These are phyloP conservation scores for Magallana angulata DNA, from an alignment of 1,140 invertebrate species.

Conservation along the genomic window DNA sequence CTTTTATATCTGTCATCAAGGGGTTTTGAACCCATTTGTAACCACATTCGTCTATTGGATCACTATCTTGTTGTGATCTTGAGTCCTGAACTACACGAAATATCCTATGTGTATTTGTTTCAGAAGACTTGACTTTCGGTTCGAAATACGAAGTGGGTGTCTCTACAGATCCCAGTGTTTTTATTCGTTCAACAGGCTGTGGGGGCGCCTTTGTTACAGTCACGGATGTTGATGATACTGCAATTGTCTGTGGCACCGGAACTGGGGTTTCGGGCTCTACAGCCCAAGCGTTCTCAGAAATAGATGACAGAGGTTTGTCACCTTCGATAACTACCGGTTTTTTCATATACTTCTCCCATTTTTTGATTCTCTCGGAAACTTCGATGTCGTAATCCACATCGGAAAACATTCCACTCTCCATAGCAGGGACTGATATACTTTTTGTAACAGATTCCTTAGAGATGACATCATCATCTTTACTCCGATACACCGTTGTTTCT, in stretches of 20 bases:
- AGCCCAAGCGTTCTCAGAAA: conserved; percentile 49
- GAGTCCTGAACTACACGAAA: conserved; percentile 71
- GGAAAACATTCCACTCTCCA: conserved; percentile 74
- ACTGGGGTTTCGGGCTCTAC: conserved; percentile 52
- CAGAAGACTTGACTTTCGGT: conserved; percentile 66
- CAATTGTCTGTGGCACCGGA: conserved; percentile 37
- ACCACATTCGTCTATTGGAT: background rate
- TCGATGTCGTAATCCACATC: conserved; percentile 77
- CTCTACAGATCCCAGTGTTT: background rate
- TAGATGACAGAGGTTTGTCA: conserved; percentile 49
- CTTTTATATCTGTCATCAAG: background rate
- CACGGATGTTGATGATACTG: conserved; percentile 58
- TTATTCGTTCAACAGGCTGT: conserved; percentile 20
- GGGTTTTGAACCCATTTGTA: background rate
- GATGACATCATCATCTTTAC: background rate
- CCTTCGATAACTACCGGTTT: conserved; percentile 60
- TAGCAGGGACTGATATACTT: conserved; percentile 48
- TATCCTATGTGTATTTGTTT: conserved; percentile 68
- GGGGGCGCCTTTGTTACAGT: conserved; percentile 61
- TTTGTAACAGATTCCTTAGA: conserved; percentile 22
- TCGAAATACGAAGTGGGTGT: conserved; percentile 54
- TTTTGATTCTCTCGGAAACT: conserved; percentile 74
- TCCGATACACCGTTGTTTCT: background rate
- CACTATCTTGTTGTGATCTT: background rate
- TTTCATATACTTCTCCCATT: conserved; percentile 75